A percentile compares a stretch with the other conserved stretches of the same genome.
Evolutionary conservation across 2,888 invertebrate species (phyloP).

Genomic region (Thymelicus lineola): DNA sequence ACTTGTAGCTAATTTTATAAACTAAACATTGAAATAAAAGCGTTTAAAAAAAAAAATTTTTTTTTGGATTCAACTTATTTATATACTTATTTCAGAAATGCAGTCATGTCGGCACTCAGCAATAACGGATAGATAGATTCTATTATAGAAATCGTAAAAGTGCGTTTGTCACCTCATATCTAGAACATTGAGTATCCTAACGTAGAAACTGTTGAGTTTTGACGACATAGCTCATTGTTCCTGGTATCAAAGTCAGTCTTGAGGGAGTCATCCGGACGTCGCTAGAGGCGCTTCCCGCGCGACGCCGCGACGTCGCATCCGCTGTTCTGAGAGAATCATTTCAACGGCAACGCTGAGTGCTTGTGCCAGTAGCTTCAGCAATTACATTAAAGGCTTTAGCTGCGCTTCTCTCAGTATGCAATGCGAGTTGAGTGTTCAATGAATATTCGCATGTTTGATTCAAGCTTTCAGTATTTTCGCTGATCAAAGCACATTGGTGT

Average conservation of each 20-base stretch:
- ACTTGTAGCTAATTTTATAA: no score
- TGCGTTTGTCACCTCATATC: neutral
- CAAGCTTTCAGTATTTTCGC: conserved; percentile 15
- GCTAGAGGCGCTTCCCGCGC: conserved; percentile 7
- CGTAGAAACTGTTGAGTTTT: conserved; percentile 18
- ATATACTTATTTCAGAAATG: no score
- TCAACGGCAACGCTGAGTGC: conserved; percentile 25
- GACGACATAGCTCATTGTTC: conserved; percentile 23
- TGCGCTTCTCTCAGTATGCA: conserved; percentile 18
- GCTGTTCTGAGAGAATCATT: conserved; percentile 26
- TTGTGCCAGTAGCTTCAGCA: conserved; percentile 14
- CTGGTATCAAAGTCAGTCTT: conserved; percentile 14
- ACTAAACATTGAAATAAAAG: no score
- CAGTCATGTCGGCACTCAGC: no score
- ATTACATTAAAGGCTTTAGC: conserved; percentile 30
- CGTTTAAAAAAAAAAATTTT: no score
- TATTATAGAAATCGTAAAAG: no score
- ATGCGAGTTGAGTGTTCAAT: conserved; percentile 28
- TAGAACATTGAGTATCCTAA: neutral
- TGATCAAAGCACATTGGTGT: conserved; percentile 3
- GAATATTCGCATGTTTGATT: conserved; percentile 20
- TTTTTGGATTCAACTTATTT: no score
- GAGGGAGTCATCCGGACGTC: neutral
- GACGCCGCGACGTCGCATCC: conserved; percentile 19
- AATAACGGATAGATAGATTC: no score